Evolutionary conservation across 2,888 invertebrate genomes (phyloP), one percentile per base, ranked within the genome.

Genomic region (Heteromyza rotundicornis): DNA sequence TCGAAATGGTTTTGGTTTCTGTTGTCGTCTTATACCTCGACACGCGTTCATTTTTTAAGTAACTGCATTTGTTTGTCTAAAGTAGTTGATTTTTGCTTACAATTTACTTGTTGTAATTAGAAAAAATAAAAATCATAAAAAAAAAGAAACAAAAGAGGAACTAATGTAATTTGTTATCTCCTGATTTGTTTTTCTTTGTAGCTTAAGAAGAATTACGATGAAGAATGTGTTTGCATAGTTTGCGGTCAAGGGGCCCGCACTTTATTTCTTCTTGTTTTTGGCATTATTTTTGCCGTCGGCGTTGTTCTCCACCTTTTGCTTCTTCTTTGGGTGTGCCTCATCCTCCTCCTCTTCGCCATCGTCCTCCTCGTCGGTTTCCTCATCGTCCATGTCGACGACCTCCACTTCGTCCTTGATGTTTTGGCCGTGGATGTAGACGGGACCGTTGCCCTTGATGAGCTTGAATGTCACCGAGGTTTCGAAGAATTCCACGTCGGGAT

Each of bases 391-490:
- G 77, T 92, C 91, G 64, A 92, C 92, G 67, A 91, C 91, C 86
- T 92, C 92, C 68, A 89, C 89, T 79, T 92, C 92, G 85, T 92
- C 90, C 72, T 91, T 90, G 72, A 93, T 86, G 82, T 92, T 92
- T 78, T 93, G 92, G 14, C 94, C 94, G 73, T 92, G 90, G 82
- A 94, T 88, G 76, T 94, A 92, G 68, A 94, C 91, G 22, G 94
- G 94, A 2, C 94, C 94, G 68, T 86, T 87, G 59, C 90, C 90
- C 86, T 90, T 89, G 68, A 89, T 86, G 64, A 94, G 87, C 73
- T 90, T 90, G 80, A 94, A 93, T 67, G 91, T 92, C 68, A 94
- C 92, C 57, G 93, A 93, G 55, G 92, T 92, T 83, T 94, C 94
- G 8, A 92, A 92, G 83, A 94, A 94, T 79, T 92, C 91, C 67